These are phyloP conservation scores for Glyphotaelius pellucidus DNA, from an alignment of 2,888 invertebrate species.

Conservation along the genomic window DNA sequence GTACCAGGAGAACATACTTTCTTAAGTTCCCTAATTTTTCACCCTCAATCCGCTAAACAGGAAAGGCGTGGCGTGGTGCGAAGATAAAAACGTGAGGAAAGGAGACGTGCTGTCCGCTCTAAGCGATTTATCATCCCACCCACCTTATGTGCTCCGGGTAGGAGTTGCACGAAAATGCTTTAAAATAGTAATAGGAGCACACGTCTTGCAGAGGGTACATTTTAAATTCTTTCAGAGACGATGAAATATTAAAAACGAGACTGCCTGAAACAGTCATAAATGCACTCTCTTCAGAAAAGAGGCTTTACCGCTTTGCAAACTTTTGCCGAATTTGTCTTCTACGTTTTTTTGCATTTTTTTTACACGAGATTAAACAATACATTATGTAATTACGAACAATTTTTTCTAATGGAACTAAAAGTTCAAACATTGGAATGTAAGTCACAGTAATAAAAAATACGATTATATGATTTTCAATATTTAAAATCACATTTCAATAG, in stretches of 20 bases:
- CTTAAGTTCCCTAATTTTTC: conserved; percentile 61
- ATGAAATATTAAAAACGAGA: conserved; percentile 14
- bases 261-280: not conserved
- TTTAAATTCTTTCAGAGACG: conserved; percentile 5
- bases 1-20: conserved; percentile 33
- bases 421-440: no score
- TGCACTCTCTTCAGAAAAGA: not conserved
- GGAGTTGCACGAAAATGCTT: conserved; percentile 55
- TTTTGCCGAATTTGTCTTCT: no score
- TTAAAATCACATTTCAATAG: no score
- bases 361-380: no score
- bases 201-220: conserved; percentile 24
- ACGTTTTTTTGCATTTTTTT: no score
- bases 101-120: conserved; percentile 57
- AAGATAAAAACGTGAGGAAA: conserved; percentile 63
- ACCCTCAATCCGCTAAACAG: conserved; percentile 34
- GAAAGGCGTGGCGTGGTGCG: conserved; percentile 43
- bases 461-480: no score
- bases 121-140: conserved; percentile 58
- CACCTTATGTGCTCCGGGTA: conserved; percentile 47
- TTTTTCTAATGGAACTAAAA: no score
- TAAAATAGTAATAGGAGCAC: conserved; percentile 4
- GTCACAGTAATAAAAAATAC: no score
- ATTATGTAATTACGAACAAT: no score
- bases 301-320: not conserved